A percentile compares a stretch with the other conserved stretches of the same genome.
phyloP scores from a whole-genome alignment of 2,888 invertebrate genomes.

The Augiades crinisus region DNA sequence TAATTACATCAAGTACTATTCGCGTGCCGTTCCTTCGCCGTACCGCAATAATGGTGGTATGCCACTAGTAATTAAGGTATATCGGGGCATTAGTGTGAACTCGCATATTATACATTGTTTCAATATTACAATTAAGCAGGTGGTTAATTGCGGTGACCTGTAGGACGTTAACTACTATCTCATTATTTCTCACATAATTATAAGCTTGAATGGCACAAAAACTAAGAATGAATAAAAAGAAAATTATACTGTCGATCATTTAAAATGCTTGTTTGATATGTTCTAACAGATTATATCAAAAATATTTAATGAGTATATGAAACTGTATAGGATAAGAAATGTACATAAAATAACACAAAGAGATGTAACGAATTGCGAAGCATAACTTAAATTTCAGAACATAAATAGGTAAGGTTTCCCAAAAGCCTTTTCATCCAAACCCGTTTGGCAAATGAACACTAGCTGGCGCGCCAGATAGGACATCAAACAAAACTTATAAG shows the following conservation, averaged over 20 bases:
- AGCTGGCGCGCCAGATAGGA: conserved; percentile 11
- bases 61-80: conserved; percentile 28
- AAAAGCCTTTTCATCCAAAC: conserved; percentile 15
- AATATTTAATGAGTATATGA: too few species aligned
- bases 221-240: too few species aligned
- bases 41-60: conserved; percentile 48
- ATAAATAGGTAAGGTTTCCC: conserved; percentile 17
- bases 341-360: too few species aligned
- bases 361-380: background rate
- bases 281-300: too few species aligned
- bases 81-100: background rate
- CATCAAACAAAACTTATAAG: conserved; percentile 21
- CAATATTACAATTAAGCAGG: background rate
- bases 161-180: too few species aligned
- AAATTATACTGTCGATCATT: too few species aligned
- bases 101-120: background rate
- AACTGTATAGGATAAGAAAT: too few species aligned
- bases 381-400: conserved; percentile 10
- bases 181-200: too few species aligned
- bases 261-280: too few species aligned
- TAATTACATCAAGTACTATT: conserved; percentile 70
- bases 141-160: too few species aligned
- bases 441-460: conserved; percentile 20
- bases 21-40: conserved; percentile 57
- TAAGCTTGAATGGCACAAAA: too few species aligned